phyloP scores from a whole-genome alignment of 2,797 vertebrate genomes.

The Sciaenops ocellatus region DNA sequence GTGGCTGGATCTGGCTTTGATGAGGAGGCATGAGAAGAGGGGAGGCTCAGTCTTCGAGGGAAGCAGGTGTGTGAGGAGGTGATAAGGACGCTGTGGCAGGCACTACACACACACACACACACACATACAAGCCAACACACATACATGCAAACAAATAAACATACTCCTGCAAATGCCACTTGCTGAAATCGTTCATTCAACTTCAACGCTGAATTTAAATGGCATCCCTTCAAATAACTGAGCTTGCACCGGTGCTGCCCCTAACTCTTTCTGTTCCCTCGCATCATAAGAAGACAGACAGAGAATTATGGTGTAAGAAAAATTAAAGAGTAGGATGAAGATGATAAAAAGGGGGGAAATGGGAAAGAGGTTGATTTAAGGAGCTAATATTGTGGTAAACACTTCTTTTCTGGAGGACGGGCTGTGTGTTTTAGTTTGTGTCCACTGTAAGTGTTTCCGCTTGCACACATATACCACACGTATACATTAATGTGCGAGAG shows the following conservation, averaged over 20 bases:
- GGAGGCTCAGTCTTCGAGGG: conserved; percentile 80
- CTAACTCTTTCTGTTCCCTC: conserved; percentile 32
- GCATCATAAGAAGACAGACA: conserved; percentile 36
- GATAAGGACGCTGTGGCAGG: conserved; percentile 81
- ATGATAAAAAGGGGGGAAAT: conserved; percentile 39
- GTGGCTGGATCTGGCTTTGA: conserved; percentile 81
- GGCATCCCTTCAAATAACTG: conserved; percentile 65
- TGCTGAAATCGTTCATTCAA: conserved; percentile 64
- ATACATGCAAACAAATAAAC: conserved; percentile 63
- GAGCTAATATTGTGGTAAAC: conserved; percentile 59
- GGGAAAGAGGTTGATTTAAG: conserved; percentile 44
- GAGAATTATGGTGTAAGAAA: conserved; percentile 43
- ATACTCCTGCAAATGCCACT: conserved; percentile 53
- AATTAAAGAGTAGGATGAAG: conserved; percentile 37
- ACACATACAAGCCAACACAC: conserved; percentile 28
- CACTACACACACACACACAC: conserved; percentile 68
- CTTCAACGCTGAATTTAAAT: conserved; percentile 67
- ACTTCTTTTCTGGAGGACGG: conserved; percentile 22
- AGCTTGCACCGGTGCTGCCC: conserved; percentile 35
- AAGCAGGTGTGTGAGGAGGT: conserved; percentile 87
- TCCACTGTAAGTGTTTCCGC: conserved; percentile 33
- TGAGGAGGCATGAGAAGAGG: conserved; percentile 84
- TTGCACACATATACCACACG: conserved; percentile 37
- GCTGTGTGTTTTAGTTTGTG: not conserved
- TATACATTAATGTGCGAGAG: conserved; percentile 55